Percentiles rank a stretch among this genome's conserved stretches.
phyloP scores from a whole-genome alignment of 2,888 invertebrate genomes.

The Diarsia mendica region DNA sequence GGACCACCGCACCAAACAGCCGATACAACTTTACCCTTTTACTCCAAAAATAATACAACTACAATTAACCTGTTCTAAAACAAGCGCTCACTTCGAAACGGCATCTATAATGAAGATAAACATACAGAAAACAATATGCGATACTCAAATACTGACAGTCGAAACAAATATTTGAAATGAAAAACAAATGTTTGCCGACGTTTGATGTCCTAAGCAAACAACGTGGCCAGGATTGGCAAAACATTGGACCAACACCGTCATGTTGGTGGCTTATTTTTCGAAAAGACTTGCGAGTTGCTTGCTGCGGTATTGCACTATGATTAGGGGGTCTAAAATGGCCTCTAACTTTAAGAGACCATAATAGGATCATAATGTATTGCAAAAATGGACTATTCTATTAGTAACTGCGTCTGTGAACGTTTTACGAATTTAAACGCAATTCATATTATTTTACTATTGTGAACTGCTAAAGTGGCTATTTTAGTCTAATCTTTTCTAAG shows the following conservation, averaged over 20 bases:
- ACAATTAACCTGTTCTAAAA: constrained; percentile 14
- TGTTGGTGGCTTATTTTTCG: constrained; percentile 45
- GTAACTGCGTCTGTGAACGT: too few species aligned
- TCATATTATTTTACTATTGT: too few species aligned
- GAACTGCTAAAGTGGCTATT: too few species aligned
- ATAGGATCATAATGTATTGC: too few species aligned
- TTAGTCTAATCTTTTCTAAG: too few species aligned
- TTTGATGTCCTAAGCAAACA: constrained; percentile 72
- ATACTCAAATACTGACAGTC: constrained; percentile 64
- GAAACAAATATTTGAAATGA: constrained; percentile 72
- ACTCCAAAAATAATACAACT: constrained; percentile 26
- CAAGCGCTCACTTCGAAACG: constrained; percentile 50
- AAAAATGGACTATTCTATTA: too few species aligned
- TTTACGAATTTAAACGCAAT: too few species aligned
- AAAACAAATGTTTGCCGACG: constrained; percentile 70
- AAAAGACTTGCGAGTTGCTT: constrained; percentile 15
- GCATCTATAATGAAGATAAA: constrained; percentile 66
- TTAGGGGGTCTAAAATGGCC: too few species aligned
- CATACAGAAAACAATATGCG: constrained; percentile 67
- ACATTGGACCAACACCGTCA: constrained; percentile 46
- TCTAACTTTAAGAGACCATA: too few species aligned
- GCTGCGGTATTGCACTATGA: not conserved
- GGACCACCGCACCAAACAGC: not conserved
- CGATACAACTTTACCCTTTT: not conserved
- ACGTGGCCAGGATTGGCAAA: constrained; percentile 56